Evolutionary conservation across 2,113 vertebrate species (phyloP), one percentile per base, ranked within the genome.

Genomic region (Pteropus alecto): DNA sequence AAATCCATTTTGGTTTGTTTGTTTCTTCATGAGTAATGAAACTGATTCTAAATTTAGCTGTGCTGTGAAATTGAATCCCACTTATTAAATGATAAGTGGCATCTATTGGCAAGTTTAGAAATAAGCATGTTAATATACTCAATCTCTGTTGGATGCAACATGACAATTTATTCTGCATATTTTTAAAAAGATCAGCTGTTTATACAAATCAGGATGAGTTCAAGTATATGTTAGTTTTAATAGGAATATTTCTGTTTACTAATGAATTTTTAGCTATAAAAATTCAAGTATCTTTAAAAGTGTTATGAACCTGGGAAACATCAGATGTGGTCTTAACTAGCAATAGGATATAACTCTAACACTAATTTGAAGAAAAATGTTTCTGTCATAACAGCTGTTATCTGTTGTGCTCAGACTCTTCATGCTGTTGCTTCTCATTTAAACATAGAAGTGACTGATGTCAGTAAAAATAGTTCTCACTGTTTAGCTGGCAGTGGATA

Each of bases 21-120:
- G 83, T 87, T 93, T 97, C 38, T 63, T 60, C 87, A 46, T 86
- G 96, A 96, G 58, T 97, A 93, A 97, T 94, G 83, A 93, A 97
- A 87, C 87, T 97, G 65, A 87, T 94, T 97, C 81, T 96, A 98
- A 98, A 96, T 92, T 86, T 96, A 97, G 74, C 93, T 98, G 60
- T 65, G 70, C 90, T 63, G 63, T 98, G 93, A 84, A 94, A 98
- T 89, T 76, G 46, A 94, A 93, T 93, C 87, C 65, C 91, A 79
- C 41, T 28, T 93, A 87, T 65, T 79, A 93, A 97, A 78, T 92
- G 95, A 93, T 93, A 95, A 93, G 83, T 93, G 92, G 46, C 83
- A 82, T 95, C 78, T 87, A 68, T 90, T 92, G 93, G 76, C 78
- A 93, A 93, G 51, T 86, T 91, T 93, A 87, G 74, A 77, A 85